A percentile compares a stretch with the other conserved stretches of the same genome.
phyloP scores from a whole-genome alignment of 2,113 vertebrate species.

The Chrysochloris asiatica region DNA sequence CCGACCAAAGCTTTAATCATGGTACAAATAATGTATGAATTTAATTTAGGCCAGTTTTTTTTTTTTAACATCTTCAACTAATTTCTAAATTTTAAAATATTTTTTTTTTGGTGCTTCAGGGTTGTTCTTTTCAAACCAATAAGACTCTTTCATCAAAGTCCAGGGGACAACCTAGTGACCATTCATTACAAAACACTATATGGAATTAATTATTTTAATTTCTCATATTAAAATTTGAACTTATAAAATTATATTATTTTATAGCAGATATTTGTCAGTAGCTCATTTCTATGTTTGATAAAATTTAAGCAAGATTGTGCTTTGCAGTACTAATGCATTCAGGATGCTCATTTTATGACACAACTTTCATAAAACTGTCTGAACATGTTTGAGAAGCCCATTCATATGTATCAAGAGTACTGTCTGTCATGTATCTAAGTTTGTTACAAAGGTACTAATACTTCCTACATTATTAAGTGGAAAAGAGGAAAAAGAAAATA shows the following conservation, averaged over 20 bases:
- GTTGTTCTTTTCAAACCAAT: not conserved
- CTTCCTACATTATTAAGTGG: not conserved
- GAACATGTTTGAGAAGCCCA: not conserved
- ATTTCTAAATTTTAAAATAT: slow-evolving; percentile 69
- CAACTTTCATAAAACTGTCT: slow-evolving; percentile 34
- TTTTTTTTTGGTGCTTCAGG: slow-evolving; percentile 45
- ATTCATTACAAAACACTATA: slow-evolving; percentile 44
- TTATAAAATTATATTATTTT: slow-evolving; percentile 21
- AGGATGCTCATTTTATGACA: not conserved
- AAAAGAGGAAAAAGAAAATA: not conserved
- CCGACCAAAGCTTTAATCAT: slow-evolving; percentile 54
- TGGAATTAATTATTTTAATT: slow-evolving; percentile 47
- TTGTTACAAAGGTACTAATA: not conserved
- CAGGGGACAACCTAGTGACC: slow-evolving; percentile 22
- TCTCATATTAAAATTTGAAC: not conserved
- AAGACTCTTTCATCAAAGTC: not conserved
- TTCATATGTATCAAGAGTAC: not conserved
- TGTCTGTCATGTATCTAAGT: not conserved
- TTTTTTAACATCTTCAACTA: slow-evolving; percentile 55
- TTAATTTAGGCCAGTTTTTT: slow-evolving; percentile 58
- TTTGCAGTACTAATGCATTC: not conserved
- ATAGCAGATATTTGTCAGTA: slow-evolving; percentile 39
- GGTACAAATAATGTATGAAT: slow-evolving; percentile 50
- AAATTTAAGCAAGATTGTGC: slow-evolving; percentile 55
- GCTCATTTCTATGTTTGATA: slow-evolving; percentile 51